These are phyloP conservation scores for Lasioglossum pauxillum DNA, from an alignment of 2,888 invertebrate genomes.

Conservation along the genomic window DNA sequence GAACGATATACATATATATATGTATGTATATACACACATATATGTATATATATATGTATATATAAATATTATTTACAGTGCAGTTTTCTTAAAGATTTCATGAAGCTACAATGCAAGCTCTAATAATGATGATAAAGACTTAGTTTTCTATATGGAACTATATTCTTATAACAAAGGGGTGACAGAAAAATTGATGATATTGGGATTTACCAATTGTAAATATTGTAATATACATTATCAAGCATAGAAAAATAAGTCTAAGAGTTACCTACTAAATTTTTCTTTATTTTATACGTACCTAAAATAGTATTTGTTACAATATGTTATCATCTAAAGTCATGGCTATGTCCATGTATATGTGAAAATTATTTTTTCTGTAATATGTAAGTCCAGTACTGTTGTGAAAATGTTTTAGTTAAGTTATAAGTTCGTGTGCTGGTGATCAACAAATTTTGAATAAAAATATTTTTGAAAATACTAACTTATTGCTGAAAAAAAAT, in stretches of 20 bases:
- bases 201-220: conserved; percentile 82
- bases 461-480: conserved; percentile 68
- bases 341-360: conserved; percentile 54
- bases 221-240: conserved; percentile 82
- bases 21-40: background rate
- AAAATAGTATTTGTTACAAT: conserved; percentile 71
- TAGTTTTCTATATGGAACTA: conserved; percentile 83
- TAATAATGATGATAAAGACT: conserved; percentile 81
- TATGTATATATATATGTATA: background rate
- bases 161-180: conserved; percentile 80
- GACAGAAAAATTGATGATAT: conserved; percentile 75
- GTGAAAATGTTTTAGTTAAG: conserved; percentile 68
- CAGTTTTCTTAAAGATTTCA: conserved; percentile 73
- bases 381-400: conserved; percentile 61
- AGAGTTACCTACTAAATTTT: conserved; percentile 77
- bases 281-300: conserved; percentile 72
- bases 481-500: conserved; percentile 57
- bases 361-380: conserved; percentile 63
- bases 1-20: conserved; percentile 42
- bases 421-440: conserved; percentile 63
- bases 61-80: conserved; percentile 70
- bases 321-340: conserved; percentile 65
- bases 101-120: conserved; percentile 71
- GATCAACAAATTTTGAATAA: conserved; percentile 68
- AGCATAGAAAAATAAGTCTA: conserved; percentile 79